These are phyloP conservation scores for Scaptomyza cyrtandrae DNA, from an alignment of 2,888 invertebrate genomes.

Conservation along the genomic window DNA sequence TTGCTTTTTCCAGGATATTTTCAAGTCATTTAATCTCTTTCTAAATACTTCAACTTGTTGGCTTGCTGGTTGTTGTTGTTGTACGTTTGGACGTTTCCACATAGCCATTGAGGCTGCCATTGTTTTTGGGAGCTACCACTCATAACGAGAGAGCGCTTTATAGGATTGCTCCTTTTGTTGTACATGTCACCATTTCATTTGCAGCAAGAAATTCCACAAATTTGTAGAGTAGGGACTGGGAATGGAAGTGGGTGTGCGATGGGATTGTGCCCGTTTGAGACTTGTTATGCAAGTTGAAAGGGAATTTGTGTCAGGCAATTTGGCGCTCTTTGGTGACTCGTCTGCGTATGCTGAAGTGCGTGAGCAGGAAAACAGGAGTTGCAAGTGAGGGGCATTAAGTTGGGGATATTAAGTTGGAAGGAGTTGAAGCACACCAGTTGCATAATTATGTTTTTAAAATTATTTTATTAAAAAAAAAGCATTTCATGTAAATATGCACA, in stretches of 20 bases:
- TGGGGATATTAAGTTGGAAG: neutral
- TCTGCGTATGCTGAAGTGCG: constrained; percentile 70
- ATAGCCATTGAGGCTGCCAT: constrained; percentile 20
- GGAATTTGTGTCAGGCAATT: constrained; percentile 70
- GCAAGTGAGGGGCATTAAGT: neutral
- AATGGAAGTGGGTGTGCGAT: neutral
- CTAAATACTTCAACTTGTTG: neutral
- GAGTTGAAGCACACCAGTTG: constrained; percentile 25
- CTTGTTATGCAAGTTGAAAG: constrained; percentile 73
- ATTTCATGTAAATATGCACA: constrained; percentile 44
- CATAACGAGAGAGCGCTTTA: constrained; percentile 34
- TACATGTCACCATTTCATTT: constrained; percentile 75
- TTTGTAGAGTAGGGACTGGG: constrained; percentile 18
- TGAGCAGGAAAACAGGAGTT: constrained; percentile 27
- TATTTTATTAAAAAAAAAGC: constrained; percentile 57
- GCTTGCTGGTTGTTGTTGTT: constrained; percentile 30
- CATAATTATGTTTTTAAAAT: constrained; percentile 57
- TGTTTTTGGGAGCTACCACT: constrained; percentile 33
- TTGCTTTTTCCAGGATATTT: constrained; percentile 6
- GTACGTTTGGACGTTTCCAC: too few relatives aligned
- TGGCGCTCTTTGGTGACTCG: constrained; percentile 62
- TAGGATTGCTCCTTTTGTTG: constrained; percentile 17
- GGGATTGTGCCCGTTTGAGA: constrained; percentile 33
- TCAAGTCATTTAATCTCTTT: neutral
- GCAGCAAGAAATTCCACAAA: constrained; percentile 61